These are phyloP conservation scores for Malacoctenus gilli DNA, from an alignment of 2,797 vertebrate genomes.

Conservation along the genomic window DNA sequence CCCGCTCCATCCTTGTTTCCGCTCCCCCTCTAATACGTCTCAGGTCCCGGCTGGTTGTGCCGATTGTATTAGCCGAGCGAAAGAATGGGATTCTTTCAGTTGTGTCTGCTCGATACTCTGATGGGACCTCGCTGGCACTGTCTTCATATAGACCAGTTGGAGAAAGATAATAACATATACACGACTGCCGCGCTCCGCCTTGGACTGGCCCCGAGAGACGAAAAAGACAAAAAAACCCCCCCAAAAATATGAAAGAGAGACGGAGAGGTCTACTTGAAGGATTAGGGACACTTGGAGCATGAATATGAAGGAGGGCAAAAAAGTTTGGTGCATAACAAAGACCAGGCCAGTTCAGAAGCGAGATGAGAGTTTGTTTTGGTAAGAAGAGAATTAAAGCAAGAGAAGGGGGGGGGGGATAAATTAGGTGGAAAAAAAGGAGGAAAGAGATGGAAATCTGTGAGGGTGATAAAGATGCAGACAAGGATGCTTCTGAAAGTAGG, in stretches of 20 bases:
- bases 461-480: neutral
- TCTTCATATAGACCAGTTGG: constrained; percentile 55
- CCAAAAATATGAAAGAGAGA: constrained; percentile 31
- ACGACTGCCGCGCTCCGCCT: constrained; percentile 47
- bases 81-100: constrained; percentile 61
- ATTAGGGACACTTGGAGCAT: constrained; percentile 49
- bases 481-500: constrained; percentile 36
- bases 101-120: constrained; percentile 52
- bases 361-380: constrained; percentile 21
- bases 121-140: constrained; percentile 48
- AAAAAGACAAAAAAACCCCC: constrained; percentile 1
- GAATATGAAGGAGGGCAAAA: constrained; percentile 58
- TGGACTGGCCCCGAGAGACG: constrained; percentile 21
- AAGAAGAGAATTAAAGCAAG: neutral
- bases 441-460: constrained; percentile 9
- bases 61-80: constrained; percentile 56
- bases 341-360: constrained; percentile 12
- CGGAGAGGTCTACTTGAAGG: constrained; percentile 54
- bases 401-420: constrained; percentile 18
- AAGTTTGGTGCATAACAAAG: constrained; percentile 41
- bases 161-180: constrained; percentile 64
- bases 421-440: constrained; percentile 17
- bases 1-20: constrained; percentile 55
- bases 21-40: constrained; percentile 56
- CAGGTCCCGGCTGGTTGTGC: constrained; percentile 62